Evolutionary conservation across 2,888 invertebrate genomes (phyloP), one percentile per base, ranked within the genome.

Genomic region (Galeopsomyia nigrocyanea): DNA sequence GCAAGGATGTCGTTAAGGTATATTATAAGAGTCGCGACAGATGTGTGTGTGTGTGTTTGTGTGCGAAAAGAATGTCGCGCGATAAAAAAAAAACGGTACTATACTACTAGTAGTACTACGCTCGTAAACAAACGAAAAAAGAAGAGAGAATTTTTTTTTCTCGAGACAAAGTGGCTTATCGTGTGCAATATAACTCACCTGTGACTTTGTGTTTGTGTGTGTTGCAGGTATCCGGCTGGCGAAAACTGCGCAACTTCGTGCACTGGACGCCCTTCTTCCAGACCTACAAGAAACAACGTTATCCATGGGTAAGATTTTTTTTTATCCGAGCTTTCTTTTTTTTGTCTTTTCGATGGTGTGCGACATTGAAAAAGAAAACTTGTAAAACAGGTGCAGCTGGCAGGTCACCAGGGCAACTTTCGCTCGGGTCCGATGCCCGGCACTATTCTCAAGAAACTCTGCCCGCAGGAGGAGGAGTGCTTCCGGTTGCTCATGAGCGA

Each of bases 201-300:
- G n/a, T n/a, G n/a, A n/a, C n/a, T n/a, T n/a, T n/a, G n/a, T n/a
- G n/a, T 60, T 55, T 47, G 56, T 66, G 78, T 80, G 79, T 79
- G 77, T 91, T 92, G 50, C 90, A 96, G 96, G 93, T 94, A 80
- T 96, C 96, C 31, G 95, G 96, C 84, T 98, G 97, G 97, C 91
- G 95, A 76, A 97, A 97, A 87, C 91, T 98, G 57, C 91, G 96
- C 65, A 97, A 95, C 85, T 96, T 97, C 76, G 96, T 98, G 31
- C 96, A 96, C 85, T 97, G 97, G 96, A 96, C 97, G 57, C 97
- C 97, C 53, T 98, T 98, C 90, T 95, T 97, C 86, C 97, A 97
- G 88, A 97, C 95, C 0, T 97, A 97, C 90, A 97, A 97, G 87
- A 97, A 96, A 85, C 95, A 96, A 87, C 89, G 95, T 80, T 97